A percentile compares a stretch with the other conserved stretches of the same genome.
Conservation (phyloP, 2,888 invertebrate species). For the Ennomos fuscantarius region DNA sequence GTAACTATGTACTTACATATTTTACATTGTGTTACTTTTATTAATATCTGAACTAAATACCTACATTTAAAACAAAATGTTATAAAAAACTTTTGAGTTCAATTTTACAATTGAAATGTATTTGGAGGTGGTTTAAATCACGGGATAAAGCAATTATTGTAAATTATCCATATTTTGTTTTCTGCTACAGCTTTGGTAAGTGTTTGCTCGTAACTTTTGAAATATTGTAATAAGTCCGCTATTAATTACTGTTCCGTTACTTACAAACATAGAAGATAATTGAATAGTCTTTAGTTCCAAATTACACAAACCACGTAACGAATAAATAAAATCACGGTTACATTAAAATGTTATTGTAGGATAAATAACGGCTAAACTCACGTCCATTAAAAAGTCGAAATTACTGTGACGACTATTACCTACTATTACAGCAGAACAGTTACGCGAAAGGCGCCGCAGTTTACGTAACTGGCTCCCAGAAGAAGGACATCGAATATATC, state of each 20-base stretch:
- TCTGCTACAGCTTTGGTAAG: constrained; percentile 71
- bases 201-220: constrained; percentile 50
- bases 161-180: constrained; percentile 35
- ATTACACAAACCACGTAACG: not conserved
- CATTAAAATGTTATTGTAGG: too few relatives aligned
- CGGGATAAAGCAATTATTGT: constrained; percentile 16
- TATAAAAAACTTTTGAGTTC: too few relatives aligned
- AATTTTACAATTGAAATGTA: not conserved
- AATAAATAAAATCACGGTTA: too few relatives aligned
- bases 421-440: too few relatives aligned
- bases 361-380: too few relatives aligned
- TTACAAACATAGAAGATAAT: constrained; percentile 9
- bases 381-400: too few relatives aligned
- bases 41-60: not conserved
- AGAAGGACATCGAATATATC: too few relatives aligned
- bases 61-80: not conserved
- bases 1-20: too few relatives aligned
- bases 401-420: too few relatives aligned
- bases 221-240: constrained; percentile 22
- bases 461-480: too few relatives aligned
- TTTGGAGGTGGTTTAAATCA: constrained; percentile 8
- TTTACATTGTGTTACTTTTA: too few relatives aligned
- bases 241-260: constrained; percentile 29
- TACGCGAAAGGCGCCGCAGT: too few relatives aligned
- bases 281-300: constrained; percentile 12